phyloP scores from a whole-genome alignment of 1,140 invertebrate genomes.

The Cotesia typhae region DNA sequence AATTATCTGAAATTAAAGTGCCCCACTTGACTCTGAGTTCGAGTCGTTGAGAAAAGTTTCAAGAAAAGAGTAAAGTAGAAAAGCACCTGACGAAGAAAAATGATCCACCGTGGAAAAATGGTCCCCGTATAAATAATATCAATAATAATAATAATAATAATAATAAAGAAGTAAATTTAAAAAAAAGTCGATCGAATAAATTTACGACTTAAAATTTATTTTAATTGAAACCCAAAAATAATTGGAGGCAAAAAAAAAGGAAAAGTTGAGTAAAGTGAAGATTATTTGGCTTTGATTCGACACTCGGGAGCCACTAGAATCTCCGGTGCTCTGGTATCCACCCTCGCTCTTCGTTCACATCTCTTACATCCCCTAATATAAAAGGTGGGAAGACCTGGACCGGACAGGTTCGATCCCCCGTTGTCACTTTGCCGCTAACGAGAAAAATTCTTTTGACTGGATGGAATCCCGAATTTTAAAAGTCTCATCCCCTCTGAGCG shows the following conservation, averaged over 20 bases:
- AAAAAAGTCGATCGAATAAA: too few species aligned
- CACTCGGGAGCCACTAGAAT: slow-evolving; percentile 12
- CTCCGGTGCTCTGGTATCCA: slow-evolving; percentile 11
- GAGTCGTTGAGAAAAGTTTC: background rate
- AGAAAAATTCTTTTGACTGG: slow-evolving; percentile 40
- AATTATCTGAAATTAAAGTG: slow-evolving; percentile 24
- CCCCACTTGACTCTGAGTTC: background rate
- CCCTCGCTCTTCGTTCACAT: slow-evolving; percentile 2
- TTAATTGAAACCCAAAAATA: background rate
- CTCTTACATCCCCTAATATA: background rate
- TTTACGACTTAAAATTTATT: too few species aligned
- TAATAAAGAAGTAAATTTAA: too few species aligned
- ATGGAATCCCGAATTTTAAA: slow-evolving; percentile 11
- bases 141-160: too few species aligned
- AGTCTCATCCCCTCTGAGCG: slow-evolving; percentile 5
- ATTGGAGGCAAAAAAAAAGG: background rate
- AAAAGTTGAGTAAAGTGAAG: slow-evolving; percentile 1
- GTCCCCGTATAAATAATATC: too few species aligned
- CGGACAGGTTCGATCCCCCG: slow-evolving; percentile 30
- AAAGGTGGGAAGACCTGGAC: background rate
- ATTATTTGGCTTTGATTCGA: background rate
- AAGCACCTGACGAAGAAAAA: too few species aligned
- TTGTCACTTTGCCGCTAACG: slow-evolving; percentile 36
- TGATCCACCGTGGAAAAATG: too few species aligned
- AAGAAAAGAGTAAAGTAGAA: too few species aligned